Percentiles rank a stretch among this genome's conserved stretches.
Evolutionary conservation across 2,113 vertebrate species (phyloP).

Genomic region (Falco punctatus): DNA sequence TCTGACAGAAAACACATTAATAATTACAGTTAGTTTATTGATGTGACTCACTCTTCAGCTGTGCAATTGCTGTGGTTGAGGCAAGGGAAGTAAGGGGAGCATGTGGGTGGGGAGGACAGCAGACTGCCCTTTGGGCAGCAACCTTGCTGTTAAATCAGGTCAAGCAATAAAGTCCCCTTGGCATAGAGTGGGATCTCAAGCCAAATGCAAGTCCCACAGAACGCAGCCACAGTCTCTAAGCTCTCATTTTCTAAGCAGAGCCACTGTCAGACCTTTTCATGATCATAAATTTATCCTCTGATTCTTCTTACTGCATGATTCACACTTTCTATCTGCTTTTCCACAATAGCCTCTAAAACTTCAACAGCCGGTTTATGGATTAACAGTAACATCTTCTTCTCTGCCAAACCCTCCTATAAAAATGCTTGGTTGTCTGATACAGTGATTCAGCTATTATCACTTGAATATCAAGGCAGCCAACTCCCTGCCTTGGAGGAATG

Average conservation of each 20-base stretch:
- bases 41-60: conserved; percentile 14
- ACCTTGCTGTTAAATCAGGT: background rate
- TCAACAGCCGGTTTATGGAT: background rate
- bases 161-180: background rate
- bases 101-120: background rate
- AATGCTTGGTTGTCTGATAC: background rate
- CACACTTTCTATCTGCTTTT: background rate
- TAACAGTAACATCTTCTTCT: conserved; percentile 11
- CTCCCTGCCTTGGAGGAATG: background rate
- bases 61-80: background rate
- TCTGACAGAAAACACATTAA: background rate
- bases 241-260: background rate
- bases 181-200: background rate
- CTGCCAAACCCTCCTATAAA: conserved; percentile 22
- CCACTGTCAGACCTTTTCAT: background rate
- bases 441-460: conserved; percentile 44
- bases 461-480: conserved; percentile 18
- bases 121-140: background rate
- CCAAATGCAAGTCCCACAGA: background rate
- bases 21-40: background rate
- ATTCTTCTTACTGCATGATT: background rate
- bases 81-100: background rate
- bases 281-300: conserved; percentile 15
- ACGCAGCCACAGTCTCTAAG: background rate
- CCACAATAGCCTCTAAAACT: conserved; percentile 14